Conservation (phyloP, 1,140 invertebrate genomes). For the Bombus confusus region DNA sequence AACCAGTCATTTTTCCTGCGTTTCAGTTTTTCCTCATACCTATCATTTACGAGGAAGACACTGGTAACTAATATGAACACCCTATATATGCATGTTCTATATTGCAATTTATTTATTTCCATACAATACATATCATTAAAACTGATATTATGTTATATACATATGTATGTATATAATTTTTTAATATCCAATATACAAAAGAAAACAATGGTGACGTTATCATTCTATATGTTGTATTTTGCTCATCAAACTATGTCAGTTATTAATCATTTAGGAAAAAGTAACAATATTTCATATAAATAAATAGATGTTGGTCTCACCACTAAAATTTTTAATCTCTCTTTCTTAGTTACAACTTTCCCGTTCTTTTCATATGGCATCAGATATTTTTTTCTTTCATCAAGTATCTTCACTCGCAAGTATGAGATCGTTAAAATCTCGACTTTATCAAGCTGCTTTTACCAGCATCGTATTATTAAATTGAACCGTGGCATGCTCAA, state of each 20-base stretch:
- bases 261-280: neutral
- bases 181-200: too few relatives aligned
- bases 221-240: too few relatives aligned
- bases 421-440: neutral
- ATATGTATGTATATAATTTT: too few relatives aligned
- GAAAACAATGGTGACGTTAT: too few relatives aligned
- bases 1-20: too few relatives aligned
- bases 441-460: neutral
- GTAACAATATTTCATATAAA: neutral
- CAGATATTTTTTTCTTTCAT: slow-evolving; percentile 3
- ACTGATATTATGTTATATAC: neutral
- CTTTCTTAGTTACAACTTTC: neutral
- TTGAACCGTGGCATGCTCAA: neutral
- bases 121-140: neutral
- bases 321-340: neutral
- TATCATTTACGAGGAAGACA: too few relatives aligned
- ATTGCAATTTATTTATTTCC: neutral
- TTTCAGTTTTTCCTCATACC: too few relatives aligned
- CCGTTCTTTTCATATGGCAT: slow-evolving; percentile 38
- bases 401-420: too few relatives aligned
- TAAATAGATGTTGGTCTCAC: neutral
- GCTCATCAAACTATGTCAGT: neutral
- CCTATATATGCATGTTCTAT: neutral
- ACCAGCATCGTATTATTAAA: too few relatives aligned
- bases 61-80: too few relatives aligned